phyloP scores from a whole-genome alignment of 2,797 vertebrate species.

The Channallabes apus region DNA sequence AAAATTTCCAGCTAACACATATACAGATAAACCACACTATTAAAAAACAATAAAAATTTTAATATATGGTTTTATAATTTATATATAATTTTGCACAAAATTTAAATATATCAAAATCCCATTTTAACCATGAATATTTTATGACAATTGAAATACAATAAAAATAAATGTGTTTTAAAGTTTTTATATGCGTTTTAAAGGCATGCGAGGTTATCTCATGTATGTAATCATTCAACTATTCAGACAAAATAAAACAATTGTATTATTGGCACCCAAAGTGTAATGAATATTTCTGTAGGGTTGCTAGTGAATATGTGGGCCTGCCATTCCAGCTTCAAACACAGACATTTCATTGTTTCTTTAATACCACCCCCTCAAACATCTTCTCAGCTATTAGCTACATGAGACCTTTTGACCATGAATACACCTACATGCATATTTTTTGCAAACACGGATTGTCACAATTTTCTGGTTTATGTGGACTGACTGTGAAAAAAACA shows the following conservation, averaged over 20 bases:
- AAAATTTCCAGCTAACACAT: not conserved
- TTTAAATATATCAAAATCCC: not conserved
- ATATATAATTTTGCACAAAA: not conserved
- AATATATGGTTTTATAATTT: not conserved
- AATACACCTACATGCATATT: conserved; percentile 52
- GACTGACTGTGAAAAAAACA: conserved; percentile 1
- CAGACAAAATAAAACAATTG: conserved; percentile 4
- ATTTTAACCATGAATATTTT: not conserved
- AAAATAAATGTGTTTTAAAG: not conserved
- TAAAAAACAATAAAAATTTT: not conserved
- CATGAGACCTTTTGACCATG: conserved; percentile 51
- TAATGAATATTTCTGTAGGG: conserved; percentile 35
- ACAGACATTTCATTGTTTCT: conserved; percentile 63
- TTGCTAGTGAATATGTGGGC: conserved; percentile 51
- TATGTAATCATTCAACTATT: not conserved
- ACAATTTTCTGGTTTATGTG: conserved; percentile 18
- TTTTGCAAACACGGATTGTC: conserved; percentile 7
- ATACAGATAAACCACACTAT: not conserved
- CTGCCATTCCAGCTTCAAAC: conserved; percentile 49
- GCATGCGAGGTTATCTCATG: not conserved
- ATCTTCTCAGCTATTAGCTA: conserved; percentile 56
- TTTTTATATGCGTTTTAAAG: no score
- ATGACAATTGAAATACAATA: not conserved
- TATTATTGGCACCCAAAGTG: not conserved
- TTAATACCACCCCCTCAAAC: conserved; percentile 55